Conservation (phyloP, 1,140 invertebrate genomes). For the Pentalonia nigronervosa region DNA sequence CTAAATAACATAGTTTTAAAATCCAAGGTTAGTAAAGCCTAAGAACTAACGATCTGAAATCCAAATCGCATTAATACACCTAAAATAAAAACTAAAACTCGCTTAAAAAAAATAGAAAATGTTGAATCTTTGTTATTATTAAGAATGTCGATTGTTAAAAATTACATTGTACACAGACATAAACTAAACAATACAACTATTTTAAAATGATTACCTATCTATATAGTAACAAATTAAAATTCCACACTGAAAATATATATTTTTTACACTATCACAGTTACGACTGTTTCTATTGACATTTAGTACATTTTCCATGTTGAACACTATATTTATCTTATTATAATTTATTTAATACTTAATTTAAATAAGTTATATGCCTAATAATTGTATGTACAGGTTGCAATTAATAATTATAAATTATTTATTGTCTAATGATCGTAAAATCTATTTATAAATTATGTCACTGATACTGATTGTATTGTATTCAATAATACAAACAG, state of each 20-base stretch:
- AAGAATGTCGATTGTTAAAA: not conserved
- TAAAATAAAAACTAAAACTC: not conserved
- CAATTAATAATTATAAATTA: not conserved
- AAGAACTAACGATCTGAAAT: not conserved
- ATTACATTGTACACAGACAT: too few relatives aligned
- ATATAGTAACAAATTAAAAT: not conserved
- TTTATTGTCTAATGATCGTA: not conserved
- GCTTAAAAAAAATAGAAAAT: not conserved
- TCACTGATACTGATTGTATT: not conserved
- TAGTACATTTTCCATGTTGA: too few relatives aligned
- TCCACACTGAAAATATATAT: not conserved
- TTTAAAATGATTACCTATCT: not conserved
- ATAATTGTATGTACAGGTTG: not conserved
- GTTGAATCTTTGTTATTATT: not conserved
- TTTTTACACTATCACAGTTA: not conserved
- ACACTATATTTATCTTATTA: too few relatives aligned
- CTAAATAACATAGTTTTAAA: not conserved
- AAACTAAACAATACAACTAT: too few relatives aligned
- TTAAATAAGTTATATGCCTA: too few relatives aligned
- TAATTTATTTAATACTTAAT: not conserved
- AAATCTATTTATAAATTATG: not conserved
- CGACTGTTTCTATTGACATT: not conserved
- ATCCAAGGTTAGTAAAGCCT: not conserved
- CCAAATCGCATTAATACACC: not conserved
- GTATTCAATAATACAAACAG: not conserved